Percentiles rank a stretch among this genome's conserved stretches.
phyloP scores from a whole-genome alignment of 2,888 invertebrate species.

The Agonopterix alstromeriana region DNA sequence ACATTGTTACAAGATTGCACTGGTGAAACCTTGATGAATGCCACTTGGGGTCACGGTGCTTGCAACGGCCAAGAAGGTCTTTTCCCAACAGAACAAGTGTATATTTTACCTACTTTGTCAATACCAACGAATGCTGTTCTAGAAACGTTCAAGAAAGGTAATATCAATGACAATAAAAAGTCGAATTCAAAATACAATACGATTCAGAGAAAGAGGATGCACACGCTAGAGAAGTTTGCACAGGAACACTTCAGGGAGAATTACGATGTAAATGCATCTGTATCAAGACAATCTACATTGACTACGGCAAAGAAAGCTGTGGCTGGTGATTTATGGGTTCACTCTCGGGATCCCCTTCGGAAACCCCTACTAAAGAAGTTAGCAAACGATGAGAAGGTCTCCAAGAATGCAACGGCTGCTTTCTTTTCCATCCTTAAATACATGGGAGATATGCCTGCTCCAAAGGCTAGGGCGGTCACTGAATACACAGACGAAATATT shows the following conservation, averaged over 20 bases:
- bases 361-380: slow-evolving; percentile 89
- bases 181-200: slow-evolving; percentile 69
- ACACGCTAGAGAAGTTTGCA: slow-evolving; percentile 91
- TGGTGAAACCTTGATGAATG: slow-evolving; percentile 85
- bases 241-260: slow-evolving; percentile 86
- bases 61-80: slow-evolving; percentile 85
- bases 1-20: slow-evolving; percentile 83
- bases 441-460: slow-evolving; percentile 95
- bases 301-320: slow-evolving; percentile 80
- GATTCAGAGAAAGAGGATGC: slow-evolving; percentile 81
- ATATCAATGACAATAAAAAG: slow-evolving; percentile 59
- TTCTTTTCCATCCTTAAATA: slow-evolving; percentile 85
- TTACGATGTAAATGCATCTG: slow-evolving; percentile 62
- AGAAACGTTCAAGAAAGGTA: slow-evolving; percentile 79
- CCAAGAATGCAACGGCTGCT: slow-evolving; percentile 83
- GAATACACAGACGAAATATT: slow-evolving; percentile 95
- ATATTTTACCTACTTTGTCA: slow-evolving; percentile 88
- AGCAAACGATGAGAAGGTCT: slow-evolving; percentile 81
- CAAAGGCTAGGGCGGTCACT: slow-evolving; percentile 83
- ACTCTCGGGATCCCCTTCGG: slow-evolving; percentile 87
- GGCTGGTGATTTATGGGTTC: slow-evolving; percentile 87
- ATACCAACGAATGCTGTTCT: slow-evolving; percentile 83
- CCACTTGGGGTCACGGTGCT: slow-evolving; percentile 84
- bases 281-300: slow-evolving; percentile 79
- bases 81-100: slow-evolving; percentile 91